These are phyloP conservation scores for Danio tinwini DNA, from an alignment of 2,797 vertebrate species.

Conservation along the genomic window DNA sequence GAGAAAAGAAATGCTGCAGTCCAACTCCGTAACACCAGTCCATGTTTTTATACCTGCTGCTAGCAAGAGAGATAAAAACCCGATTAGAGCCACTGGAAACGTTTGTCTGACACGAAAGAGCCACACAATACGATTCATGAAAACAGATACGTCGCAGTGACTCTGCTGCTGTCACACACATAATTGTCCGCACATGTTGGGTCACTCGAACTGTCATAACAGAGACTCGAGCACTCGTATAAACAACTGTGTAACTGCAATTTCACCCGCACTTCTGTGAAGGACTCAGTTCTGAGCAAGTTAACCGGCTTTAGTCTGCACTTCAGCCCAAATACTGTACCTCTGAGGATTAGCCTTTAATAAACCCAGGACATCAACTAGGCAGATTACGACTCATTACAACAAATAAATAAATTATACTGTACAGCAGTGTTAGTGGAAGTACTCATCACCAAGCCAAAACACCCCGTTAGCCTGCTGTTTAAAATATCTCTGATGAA, in stretches of 20 bases:
- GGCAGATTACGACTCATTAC: background rate
- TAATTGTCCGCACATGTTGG: background rate
- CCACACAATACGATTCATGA: background rate
- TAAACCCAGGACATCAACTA: background rate
- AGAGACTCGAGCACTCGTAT: background rate
- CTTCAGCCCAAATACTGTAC: background rate
- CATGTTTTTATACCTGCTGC: background rate
- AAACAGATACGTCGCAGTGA: background rate
- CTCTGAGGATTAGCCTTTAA: background rate
- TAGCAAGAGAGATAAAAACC: background rate
- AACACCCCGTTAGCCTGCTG: background rate
- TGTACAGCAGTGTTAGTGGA: background rate
- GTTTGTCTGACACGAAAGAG: background rate
- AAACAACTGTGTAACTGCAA: background rate
- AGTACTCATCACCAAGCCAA: slow-evolving; percentile 13
- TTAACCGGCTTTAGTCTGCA: background rate
- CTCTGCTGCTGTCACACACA: background rate
- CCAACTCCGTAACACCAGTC: background rate
- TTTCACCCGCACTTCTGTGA: background rate
- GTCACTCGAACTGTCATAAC: background rate
- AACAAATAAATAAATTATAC: background rate
- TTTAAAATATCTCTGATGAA: background rate
- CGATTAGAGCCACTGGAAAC: background rate
- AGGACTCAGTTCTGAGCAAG: background rate
- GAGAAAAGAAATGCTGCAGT: background rate